Percentiles rank a stretch among this genome's conserved stretches.
Conservation (phyloP, 1,140 invertebrate genomes). For the Meloidogyne hapla region DNA sequence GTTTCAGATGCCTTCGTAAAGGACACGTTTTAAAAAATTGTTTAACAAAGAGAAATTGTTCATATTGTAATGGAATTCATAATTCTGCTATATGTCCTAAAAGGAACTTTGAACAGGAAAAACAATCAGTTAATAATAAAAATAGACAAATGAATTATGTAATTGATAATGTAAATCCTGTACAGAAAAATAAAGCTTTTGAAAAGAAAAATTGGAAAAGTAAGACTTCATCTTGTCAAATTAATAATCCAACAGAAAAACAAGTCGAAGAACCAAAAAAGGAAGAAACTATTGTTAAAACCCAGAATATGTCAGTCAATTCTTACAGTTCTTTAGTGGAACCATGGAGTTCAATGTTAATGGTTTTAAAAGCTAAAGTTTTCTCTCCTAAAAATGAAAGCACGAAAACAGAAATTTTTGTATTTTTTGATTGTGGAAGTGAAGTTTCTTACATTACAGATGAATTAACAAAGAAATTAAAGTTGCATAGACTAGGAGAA, state of each 20-base stretch:
- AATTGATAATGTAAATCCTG: too few species aligned
- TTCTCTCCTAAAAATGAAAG: too few species aligned
- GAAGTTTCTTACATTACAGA: not conserved
- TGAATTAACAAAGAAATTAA: conserved; percentile 10
- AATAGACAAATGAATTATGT: too few species aligned
- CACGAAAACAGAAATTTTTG: not conserved
- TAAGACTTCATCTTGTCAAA: too few species aligned
- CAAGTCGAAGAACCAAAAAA: not conserved
- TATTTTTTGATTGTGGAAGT: not conserved
- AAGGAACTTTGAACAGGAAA: not conserved
- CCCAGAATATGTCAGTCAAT: too few species aligned
- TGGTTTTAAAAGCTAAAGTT: too few species aligned
- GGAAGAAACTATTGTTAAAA: not conserved
- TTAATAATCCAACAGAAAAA: not conserved
- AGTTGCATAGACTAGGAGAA: conserved; percentile 21
- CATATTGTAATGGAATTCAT: conserved; percentile 20
- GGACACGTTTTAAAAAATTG: conserved; percentile 19
- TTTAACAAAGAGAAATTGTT: not conserved
- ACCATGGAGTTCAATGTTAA: too few species aligned
- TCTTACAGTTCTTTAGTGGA: too few species aligned
- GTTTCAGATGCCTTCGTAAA: conserved; percentile 11
- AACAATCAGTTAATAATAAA: too few species aligned
- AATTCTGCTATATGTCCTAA: conserved; percentile 11
- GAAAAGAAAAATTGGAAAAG: too few species aligned
- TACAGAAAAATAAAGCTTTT: too few species aligned